Percentiles rank a stretch among this genome's conserved stretches.
Conservation (phyloP, 2,888 invertebrate genomes). For the Andrena marginata region DNA sequence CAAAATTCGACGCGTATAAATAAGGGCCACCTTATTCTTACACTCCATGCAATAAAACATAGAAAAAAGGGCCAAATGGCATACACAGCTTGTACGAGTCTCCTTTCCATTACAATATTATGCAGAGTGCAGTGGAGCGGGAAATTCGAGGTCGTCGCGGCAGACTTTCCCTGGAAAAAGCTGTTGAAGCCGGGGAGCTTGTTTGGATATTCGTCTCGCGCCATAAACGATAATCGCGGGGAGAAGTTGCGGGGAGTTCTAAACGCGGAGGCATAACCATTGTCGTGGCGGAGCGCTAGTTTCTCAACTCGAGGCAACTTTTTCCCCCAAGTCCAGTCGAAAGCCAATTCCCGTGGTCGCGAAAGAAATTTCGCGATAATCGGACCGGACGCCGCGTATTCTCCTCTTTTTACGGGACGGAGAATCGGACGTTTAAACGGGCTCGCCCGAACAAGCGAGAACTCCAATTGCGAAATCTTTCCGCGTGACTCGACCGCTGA, state of each 20-base stretch:
- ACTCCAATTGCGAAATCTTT: background rate
- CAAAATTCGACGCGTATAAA: too few species aligned
- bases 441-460: background rate
- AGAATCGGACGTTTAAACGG: slow-evolving; percentile 7
- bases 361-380: slow-evolving; percentile 33
- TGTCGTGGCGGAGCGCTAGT: slow-evolving; percentile 14
- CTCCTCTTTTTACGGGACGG: background rate
- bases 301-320: slow-evolving; percentile 24
- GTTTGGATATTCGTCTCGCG: slow-evolving; percentile 59
- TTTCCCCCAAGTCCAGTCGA: slow-evolving; percentile 10
- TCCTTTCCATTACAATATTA: background rate
- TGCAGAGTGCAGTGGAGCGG: background rate
- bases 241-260: slow-evolving; percentile 39
- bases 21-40: too few species aligned
- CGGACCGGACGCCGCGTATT: background rate
- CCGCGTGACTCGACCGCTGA: slow-evolving; percentile 10
- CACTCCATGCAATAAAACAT: too few species aligned
- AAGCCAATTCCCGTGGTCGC: background rate
- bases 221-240: slow-evolving; percentile 58
- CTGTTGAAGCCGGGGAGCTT: slow-evolving; percentile 15
- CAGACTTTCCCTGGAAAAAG: slow-evolving; percentile 21
- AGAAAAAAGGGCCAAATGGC: too few species aligned
- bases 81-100: background rate
- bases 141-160: slow-evolving; percentile 13
- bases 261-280: slow-evolving; percentile 35